phyloP scores from a whole-genome alignment of 2,113 vertebrate genomes.

The Gadus macrocephalus region DNA sequence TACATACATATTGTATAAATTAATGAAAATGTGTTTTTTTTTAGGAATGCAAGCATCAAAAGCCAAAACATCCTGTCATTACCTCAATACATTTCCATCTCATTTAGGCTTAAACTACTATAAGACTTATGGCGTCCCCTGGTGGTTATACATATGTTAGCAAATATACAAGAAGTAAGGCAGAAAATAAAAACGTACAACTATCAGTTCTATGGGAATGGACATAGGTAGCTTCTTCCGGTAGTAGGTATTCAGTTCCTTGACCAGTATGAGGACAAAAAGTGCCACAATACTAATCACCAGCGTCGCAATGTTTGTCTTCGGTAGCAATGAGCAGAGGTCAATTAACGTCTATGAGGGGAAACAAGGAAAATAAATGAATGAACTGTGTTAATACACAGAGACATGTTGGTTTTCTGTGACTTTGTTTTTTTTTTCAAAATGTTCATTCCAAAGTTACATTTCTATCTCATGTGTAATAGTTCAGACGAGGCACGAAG shows the following conservation, averaged over 20 bases:
- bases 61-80: too few species aligned
- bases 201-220: constrained; percentile 86
- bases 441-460: too few species aligned
- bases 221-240: constrained; percentile 76
- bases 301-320: constrained; percentile 73
- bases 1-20: too few species aligned
- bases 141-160: too few species aligned
- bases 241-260: constrained; percentile 79
- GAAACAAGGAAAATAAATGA: not conserved
- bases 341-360: constrained; percentile 75
- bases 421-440: too few species aligned
- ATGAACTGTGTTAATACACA: not conserved
- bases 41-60: not conserved
- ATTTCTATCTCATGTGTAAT: too few species aligned
- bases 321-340: constrained; percentile 73
- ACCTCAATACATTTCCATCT: too few species aligned
- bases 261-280: constrained; percentile 75
- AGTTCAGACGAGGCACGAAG: too few species aligned
- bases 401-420: too few species aligned
- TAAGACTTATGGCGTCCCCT: too few species aligned
- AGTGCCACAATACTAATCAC: constrained; percentile 78
- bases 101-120: too few species aligned
- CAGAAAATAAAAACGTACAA: constrained; percentile 60
- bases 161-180: not conserved
- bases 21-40: not conserved